Conservation (phyloP, 37 sponge, comb jelly and placozoan species). For the Petrosia ficiformis region DNA sequence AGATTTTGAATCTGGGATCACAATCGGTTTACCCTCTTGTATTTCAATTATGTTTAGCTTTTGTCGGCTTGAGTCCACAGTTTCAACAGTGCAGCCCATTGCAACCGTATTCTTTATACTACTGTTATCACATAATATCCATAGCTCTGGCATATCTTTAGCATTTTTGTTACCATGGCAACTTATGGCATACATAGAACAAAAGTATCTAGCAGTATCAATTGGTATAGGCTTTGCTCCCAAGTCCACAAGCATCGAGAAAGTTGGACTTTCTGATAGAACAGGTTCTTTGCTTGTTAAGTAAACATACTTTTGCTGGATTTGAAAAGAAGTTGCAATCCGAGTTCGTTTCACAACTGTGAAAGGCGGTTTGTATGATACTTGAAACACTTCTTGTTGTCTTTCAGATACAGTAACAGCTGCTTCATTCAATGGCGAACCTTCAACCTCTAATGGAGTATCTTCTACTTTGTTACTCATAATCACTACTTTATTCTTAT, state of each 20-base stretch:
- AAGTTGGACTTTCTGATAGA: neutral
- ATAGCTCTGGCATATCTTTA: conserved; percentile 24
- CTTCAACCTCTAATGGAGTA: too few species aligned
- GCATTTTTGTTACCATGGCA: neutral
- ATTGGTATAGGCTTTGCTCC: conserved; percentile 21
- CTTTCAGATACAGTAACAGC: too few species aligned
- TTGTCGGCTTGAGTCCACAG: too few species aligned
- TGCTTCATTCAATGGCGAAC: too few species aligned
- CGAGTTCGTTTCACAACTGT: neutral
- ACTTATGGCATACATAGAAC: conserved; percentile 28
- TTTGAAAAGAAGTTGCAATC: neutral
- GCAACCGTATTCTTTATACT: conserved; percentile 14
- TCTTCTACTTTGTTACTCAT: too few species aligned
- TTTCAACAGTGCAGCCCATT: too few species aligned
- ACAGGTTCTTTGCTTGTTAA: neutral
- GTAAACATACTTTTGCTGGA: neutral
- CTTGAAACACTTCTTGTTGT: too few species aligned
- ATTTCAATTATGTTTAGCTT: too few species aligned
- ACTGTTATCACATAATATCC: conserved; percentile 22
- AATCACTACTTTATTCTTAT: neutral
- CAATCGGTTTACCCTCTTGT: neutral
- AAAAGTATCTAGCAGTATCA: conserved; percentile 39
- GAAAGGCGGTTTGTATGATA: too few species aligned
- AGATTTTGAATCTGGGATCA: neutral
- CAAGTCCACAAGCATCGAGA: neutral